Conservation (phyloP, 2,113 vertebrate species). For the Peucedramus taeniatus region DNA sequence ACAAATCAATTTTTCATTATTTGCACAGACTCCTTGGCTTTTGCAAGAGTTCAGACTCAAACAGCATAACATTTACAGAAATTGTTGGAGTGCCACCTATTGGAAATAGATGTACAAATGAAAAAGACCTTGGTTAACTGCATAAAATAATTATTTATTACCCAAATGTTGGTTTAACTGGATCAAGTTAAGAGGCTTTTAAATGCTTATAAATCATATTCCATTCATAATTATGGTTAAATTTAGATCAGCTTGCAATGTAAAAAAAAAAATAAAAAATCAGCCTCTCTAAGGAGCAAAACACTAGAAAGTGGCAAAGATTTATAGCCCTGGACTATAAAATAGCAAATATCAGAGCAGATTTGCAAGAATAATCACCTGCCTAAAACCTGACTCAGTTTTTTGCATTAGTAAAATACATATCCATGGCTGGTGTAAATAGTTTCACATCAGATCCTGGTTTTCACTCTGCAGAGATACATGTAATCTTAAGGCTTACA, state of each 20-base stretch:
- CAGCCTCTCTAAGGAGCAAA: neutral
- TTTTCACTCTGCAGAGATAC: neutral
- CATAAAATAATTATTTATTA: neutral
- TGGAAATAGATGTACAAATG: neutral
- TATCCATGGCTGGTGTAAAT: neutral
- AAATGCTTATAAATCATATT: neutral
- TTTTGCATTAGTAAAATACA: neutral
- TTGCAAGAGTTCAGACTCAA: neutral
- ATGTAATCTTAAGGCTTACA: neutral
- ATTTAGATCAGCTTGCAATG: neutral
- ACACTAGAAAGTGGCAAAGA: neutral
- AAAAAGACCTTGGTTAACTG: neutral
- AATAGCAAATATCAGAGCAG: neutral
- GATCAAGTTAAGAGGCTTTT: neutral
- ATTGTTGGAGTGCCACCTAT: slow-evolving; percentile 18
- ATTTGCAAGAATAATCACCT: neutral
- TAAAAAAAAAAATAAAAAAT: neutral
- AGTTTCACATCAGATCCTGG: neutral
- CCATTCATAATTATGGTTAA: neutral
- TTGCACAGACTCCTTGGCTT: neutral
- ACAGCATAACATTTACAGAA: neutral
- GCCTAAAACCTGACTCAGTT: neutral
- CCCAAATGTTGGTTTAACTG: neutral
- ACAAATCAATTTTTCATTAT: neutral
- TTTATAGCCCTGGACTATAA: neutral